Base-by-base conservation (phyloP, 2,797 vertebrate genomes). In the Muraenolepis orangiensis region DNA sequence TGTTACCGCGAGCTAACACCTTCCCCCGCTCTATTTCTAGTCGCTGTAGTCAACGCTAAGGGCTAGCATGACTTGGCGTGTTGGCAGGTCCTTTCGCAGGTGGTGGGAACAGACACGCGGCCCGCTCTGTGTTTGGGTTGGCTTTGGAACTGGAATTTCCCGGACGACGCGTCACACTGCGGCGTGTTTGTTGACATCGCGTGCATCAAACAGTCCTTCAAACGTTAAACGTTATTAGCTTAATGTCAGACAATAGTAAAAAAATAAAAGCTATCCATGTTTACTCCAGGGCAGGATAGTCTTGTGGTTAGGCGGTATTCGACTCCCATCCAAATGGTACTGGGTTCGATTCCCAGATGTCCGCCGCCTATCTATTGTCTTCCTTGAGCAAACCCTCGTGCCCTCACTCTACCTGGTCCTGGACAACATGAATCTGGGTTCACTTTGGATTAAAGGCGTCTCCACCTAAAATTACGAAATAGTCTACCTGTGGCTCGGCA, bases 1-100 rank as follows among this genome's bases (percentile, higher is more conserved):
- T 78, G 76, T 80, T 82, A 76, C 82, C 76, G 70, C 75, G 51
- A 29, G n/a, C 57, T 61, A 6, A 23, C 57, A 61, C 57, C 57
- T 26, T 51, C 72, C 66, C 66, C 31, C 28, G 72, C 72, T 79
- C 75, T 77, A 74, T 83, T 82, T 86, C 70, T 86, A 82, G 83
- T 18, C 1, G 42, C 18, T 0, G n/a, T n/a, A n/a, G n/a, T n/a
- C n/a, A n/a, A 13, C 5, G 42, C 40, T 42, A 42, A 1, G 4
- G 40, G 8, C 40, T 42, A 10, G 32, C 32, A 34, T 34, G 13
- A 16, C 40, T 42, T 16, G 40, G 42, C 16, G 16, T 20, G 42
- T 6, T 5, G 18, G 16, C 51, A n/a, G 20, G 20, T 4, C 4
- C 51, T 23, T 7, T 34, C n/a, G 23, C 57, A 26, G n/a, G 57